These are phyloP conservation scores for Indicator maculatus DNA, from an alignment of 2,113 vertebrate species.

Conservation along the genomic window DNA sequence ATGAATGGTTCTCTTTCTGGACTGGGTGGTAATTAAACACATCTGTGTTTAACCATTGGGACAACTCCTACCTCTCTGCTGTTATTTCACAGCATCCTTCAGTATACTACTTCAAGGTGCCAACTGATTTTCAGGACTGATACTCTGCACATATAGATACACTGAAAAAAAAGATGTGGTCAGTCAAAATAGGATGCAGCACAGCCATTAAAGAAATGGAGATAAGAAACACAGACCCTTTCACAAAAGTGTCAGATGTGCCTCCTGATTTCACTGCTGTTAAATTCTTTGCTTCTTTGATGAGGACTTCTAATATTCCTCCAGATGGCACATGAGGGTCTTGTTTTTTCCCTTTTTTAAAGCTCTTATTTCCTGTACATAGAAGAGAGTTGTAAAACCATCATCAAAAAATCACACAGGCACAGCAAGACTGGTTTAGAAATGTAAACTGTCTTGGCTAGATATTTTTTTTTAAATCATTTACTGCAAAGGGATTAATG, in stretches of 20 bases:
- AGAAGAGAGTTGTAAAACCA: not conserved
- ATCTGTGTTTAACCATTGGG: not conserved
- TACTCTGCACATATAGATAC: not conserved
- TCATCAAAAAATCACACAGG: not conserved
- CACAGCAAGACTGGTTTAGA: not conserved
- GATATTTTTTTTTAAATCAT: not conserved
- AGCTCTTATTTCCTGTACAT: conserved; percentile 84
- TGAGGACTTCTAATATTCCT: conserved; percentile 91
- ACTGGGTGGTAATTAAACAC: not conserved
- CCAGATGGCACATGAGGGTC: conserved; percentile 82
- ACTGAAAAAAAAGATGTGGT: not conserved
- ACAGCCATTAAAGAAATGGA: not conserved
- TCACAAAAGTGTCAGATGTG: conserved; percentile 94
- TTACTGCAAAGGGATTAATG: not conserved
- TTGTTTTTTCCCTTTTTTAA: conserved; percentile 86
- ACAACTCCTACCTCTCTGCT: not conserved
- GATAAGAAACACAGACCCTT: conserved; percentile 82
- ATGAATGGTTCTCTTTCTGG: not conserved
- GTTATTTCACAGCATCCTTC: not conserved
- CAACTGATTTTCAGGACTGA: not conserved
- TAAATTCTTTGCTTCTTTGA: conserved; percentile 97
- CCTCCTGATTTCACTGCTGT: conserved; percentile 94
- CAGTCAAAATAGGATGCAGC: not conserved
- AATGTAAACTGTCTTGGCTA: not conserved
- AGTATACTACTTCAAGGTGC: not conserved